Percentiles rank a stretch among this genome's conserved stretches.
Conservation (phyloP, 2,113 vertebrate species). For the Pandion haliaetus region DNA sequence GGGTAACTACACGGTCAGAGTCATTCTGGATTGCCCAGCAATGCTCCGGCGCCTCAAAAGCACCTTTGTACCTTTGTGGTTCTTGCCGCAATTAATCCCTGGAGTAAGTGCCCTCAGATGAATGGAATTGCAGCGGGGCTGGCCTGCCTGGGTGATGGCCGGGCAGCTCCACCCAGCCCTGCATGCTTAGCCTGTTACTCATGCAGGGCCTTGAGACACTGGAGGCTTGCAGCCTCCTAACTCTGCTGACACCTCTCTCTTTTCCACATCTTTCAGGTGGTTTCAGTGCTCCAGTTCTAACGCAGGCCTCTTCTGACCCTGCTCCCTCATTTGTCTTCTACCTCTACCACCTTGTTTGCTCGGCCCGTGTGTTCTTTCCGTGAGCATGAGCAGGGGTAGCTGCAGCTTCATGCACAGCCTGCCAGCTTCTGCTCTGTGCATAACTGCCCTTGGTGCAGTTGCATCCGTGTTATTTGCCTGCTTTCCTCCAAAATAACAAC, state of each 20-base stretch:
- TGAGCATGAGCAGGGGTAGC: neutral
- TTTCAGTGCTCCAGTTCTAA: neutral
- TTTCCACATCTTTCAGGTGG: neutral
- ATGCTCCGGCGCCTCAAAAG: neutral
- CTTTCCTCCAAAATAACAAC: neutral
- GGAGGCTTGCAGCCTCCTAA: neutral
- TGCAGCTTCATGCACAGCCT: neutral
- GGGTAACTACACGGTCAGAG: neutral
- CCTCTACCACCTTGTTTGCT: neutral
- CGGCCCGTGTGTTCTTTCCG: neutral
- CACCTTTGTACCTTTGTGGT: neutral
- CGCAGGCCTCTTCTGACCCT: neutral
- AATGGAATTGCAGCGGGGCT: neutral
- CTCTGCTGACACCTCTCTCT: neutral
- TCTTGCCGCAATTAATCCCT: neutral
- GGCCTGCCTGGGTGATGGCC: neutral
- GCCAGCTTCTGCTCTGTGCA: neutral
- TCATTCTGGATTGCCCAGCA: neutral
- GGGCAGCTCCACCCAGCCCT: constrained; percentile 7
- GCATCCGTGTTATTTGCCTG: neutral
- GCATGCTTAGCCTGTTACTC: constrained; percentile 24
- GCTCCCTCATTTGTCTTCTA: neutral
- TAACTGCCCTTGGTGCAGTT: neutral
- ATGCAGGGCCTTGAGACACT: neutral
- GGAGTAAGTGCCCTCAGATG: neutral